Percentiles rank a stretch among this genome's conserved stretches.
These are phyloP conservation scores for Panthera tigris DNA, from an alignment of 2,113 vertebrate species.

Conservation along the genomic window DNA sequence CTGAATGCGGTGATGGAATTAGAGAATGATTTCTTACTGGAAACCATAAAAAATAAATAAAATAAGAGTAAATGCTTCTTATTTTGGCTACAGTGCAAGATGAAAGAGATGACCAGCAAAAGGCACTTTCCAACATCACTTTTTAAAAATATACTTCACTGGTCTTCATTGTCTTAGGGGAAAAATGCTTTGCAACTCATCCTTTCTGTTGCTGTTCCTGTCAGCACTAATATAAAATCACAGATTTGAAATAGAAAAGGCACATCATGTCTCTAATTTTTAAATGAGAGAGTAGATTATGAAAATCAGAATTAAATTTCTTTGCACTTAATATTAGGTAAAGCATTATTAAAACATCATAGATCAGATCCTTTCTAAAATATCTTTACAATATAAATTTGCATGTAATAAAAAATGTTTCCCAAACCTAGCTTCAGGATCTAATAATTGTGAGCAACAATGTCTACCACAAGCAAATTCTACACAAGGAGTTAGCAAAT, in stretches of 20 bases:
- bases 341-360: background rate
- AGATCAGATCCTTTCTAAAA: background rate
- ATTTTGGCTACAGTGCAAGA: constrained; percentile 64
- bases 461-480: background rate
- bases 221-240: background rate
- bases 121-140: constrained; percentile 25
- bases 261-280: background rate
- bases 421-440: background rate
- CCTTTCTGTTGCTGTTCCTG: background rate
- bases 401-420: constrained; percentile 19
- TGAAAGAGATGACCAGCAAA: constrained; percentile 56
- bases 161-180: background rate
- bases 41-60: constrained; percentile 40
- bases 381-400: background rate
- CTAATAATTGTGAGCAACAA: background rate
- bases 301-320: background rate
- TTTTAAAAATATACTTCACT: constrained; percentile 36
- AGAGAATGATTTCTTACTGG: constrained; percentile 65
- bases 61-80: constrained; percentile 26
- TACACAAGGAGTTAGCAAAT: background rate
- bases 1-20: constrained; percentile 35
- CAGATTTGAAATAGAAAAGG: background rate
- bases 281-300: constrained; percentile 6
- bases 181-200: background rate
- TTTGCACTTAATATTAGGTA: constrained; percentile 4